Evolutionary conservation across 2,113 vertebrate species (phyloP), one percentile per base, ranked within the genome.

Genomic region (Bufo gargarizans): DNA sequence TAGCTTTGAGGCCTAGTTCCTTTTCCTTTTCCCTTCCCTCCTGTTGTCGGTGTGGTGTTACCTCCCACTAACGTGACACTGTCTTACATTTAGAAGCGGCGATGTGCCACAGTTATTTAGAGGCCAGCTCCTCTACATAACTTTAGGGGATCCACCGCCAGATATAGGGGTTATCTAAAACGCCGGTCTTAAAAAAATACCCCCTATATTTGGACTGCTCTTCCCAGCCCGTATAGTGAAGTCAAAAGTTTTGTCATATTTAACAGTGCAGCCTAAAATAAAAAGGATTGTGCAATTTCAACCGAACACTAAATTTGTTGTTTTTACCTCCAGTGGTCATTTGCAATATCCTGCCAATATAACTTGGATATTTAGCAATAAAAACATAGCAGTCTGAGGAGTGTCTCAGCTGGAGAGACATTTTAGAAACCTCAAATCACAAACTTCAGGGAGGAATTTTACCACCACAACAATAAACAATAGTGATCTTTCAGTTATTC

Each of bases 281-380:
- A 80, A 81, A 87, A 80, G n/a, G 22, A 55, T 16, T 58, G 61
- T 80, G 63, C 3, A 69, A 56, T 86, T 87, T 71, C 72, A 16
- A 67, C 22, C 80, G 22, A 16, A 58, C 33, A 50, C 67, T 53
- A 59, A 53, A 61, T 82, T 14, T 82, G 63, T 82, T 82, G 86
- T 14, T 59, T 88, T 61, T 82, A 22, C 77, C 77, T 49, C 77
- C 78, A 33, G 43, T 72, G 63, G 65, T 19, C 77, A 81, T 81
- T 82, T 56, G 74, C 65, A 65, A 77, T 63, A 20, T 83, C 43
- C 69, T 61, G 86, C 86, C 86, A 88, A 74, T 19, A 71, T 22
- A 82, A 53, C 79, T 77, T 88, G 86, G 67, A 88, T 63, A 74
- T 63, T 88, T 77, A 76, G 61, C 86, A 88, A 83, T 53, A 88